Conservation (phyloP, 2,797 vertebrate genomes). For the Molothrus ater region DNA sequence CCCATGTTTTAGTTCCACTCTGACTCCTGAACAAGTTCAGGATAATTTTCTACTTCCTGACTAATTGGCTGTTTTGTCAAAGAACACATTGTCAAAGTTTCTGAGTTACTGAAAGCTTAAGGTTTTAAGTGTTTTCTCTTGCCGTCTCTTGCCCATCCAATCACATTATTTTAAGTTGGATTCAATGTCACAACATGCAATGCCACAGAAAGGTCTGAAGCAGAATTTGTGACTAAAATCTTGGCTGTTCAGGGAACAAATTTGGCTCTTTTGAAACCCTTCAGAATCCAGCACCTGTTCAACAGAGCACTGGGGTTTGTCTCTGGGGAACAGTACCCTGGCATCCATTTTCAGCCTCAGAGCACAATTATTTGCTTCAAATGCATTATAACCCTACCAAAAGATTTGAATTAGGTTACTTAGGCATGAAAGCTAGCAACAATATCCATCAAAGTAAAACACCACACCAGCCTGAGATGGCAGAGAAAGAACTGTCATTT, state of each 20-base stretch:
- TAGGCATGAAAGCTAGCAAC: neutral
- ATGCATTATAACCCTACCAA: neutral
- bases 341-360: neutral
- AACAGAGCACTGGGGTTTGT: neutral
- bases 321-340: neutral
- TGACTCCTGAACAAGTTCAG: neutral
- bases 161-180: neutral
- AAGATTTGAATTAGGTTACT: neutral
- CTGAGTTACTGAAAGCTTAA: neutral
- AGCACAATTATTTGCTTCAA: neutral
- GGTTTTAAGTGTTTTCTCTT: neutral
- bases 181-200: neutral
- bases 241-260: neutral
- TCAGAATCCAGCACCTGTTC: neutral
- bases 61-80: neutral
- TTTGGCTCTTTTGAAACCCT: neutral
- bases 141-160: neutral
- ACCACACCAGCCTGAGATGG: neutral
- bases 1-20: neutral
- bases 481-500: neutral
- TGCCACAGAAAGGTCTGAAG: neutral
- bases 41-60: neutral
- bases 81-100: neutral
- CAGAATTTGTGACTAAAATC: neutral
- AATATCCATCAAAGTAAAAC: neutral